Evolutionary conservation across 2,113 vertebrate genomes (phyloP).

Genomic region (Seriola aureovittata): DNA sequence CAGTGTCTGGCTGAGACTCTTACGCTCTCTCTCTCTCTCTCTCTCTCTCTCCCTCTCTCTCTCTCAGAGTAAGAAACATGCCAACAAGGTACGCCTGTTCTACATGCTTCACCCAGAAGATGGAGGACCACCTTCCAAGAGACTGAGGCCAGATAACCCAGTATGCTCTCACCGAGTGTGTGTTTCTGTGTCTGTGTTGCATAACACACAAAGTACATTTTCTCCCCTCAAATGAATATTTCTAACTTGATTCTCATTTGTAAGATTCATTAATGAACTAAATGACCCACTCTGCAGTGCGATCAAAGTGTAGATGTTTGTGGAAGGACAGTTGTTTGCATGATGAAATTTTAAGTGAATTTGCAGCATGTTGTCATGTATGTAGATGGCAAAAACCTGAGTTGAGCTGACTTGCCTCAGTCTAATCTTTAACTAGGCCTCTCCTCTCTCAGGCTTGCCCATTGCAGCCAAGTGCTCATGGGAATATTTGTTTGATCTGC

Average conservation of each 20-base stretch:
- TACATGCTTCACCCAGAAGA: constrained; percentile 90
- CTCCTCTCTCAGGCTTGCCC: constrained; percentile 31
- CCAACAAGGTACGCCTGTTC: constrained; percentile 87
- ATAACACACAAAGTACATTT: not conserved
- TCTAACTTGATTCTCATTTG: not conserved
- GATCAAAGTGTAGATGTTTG: not conserved
- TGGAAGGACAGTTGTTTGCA: not conserved
- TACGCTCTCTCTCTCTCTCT: constrained; percentile 12
- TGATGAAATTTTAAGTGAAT: constrained; percentile 8
- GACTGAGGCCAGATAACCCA: constrained; percentile 88
- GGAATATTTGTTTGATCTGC: constrained; percentile 55
- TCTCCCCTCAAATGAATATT: not conserved
- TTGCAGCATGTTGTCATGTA: not conserved
- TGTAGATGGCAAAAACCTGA: constrained; percentile 16
- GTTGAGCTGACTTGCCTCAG: constrained; percentile 8
- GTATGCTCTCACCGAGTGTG: constrained; percentile 65
- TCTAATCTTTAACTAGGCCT: constrained; percentile 24
- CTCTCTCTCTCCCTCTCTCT: constrained; percentile 24
- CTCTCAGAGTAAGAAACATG: constrained; percentile 86
- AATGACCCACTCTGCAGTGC: not conserved
- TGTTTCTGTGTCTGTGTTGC: constrained; percentile 29
- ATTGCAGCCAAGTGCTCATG: constrained; percentile 28
- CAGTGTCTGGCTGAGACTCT: constrained; percentile 26
- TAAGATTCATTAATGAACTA: not conserved
- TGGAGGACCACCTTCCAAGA: constrained; percentile 88